phyloP scores from a whole-genome alignment of 2,888 invertebrate genomes.

The Nomada ferruginata region DNA sequence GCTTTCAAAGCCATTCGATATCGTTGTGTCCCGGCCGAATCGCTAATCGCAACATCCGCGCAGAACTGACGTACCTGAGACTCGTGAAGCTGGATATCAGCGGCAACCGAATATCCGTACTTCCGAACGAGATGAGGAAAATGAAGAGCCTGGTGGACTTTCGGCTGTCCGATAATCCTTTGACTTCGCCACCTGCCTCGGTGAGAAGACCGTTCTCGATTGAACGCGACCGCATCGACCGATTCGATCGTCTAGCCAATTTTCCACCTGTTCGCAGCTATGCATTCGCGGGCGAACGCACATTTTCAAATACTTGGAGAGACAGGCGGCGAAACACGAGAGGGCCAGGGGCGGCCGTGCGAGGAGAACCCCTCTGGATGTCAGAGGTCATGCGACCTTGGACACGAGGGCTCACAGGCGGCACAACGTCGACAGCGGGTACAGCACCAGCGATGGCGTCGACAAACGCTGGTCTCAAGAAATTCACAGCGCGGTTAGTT shows the following conservation, averaged over 20 bases:
- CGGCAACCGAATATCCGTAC: constrained; percentile 94
- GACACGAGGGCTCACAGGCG: constrained; percentile 86
- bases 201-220: constrained; percentile 86
- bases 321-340: constrained; percentile 92
- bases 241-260: neutral
- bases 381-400: constrained; percentile 85
- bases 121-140: constrained; percentile 94
- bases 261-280: constrained; percentile 85
- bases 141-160: constrained; percentile 94
- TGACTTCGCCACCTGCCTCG: constrained; percentile 96
- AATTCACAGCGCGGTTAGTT: constrained; percentile 84
- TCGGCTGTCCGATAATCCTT: constrained; percentile 94
- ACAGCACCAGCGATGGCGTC: constrained; percentile 93
- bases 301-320: constrained; percentile 97
- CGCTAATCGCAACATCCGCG: neutral
- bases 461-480: constrained; percentile 95
- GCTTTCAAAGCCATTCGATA: too few species aligned
- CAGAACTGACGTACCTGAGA: constrained; percentile 94
- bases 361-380: constrained; percentile 85
- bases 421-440: constrained; percentile 95
- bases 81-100: constrained; percentile 95
- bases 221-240: neutral
- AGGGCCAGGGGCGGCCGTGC: constrained; percentile 84
- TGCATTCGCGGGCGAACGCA: constrained; percentile 97
- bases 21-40: neutral